phyloP scores from a whole-genome alignment of 2,888 invertebrate species.

The Volucella inflata region DNA sequence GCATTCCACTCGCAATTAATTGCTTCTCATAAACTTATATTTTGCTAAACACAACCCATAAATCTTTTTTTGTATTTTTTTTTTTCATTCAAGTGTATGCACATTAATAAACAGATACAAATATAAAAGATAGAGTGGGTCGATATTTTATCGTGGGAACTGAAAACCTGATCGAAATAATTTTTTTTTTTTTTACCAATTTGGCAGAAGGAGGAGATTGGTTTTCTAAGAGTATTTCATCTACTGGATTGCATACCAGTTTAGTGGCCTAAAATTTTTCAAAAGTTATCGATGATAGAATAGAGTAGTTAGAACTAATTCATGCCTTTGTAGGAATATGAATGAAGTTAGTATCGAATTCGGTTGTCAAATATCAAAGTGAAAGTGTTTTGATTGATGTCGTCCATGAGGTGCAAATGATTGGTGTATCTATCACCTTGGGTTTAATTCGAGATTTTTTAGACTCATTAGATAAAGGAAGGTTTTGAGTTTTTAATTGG shows the following conservation, averaged over 20 bases:
- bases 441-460: too few species aligned
- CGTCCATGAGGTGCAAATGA: too few species aligned
- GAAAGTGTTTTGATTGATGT: too few species aligned
- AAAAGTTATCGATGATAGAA: conserved; percentile 19
- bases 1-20: conserved; percentile 53
- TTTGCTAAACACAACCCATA: conserved; percentile 55
- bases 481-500: too few species aligned
- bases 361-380: too few species aligned
- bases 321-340: too few species aligned
- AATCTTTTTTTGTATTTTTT: conserved; percentile 49
- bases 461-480: too few species aligned
- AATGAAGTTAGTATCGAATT: too few species aligned
- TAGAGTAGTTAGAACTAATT: not conserved
- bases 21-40: conserved; percentile 70
- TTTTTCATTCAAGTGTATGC: conserved; percentile 15
- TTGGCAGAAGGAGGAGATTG: not conserved
- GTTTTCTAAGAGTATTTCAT: not conserved
- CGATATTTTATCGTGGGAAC: conserved; percentile 64
- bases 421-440: too few species aligned
- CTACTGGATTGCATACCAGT: conserved; percentile 31
- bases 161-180: conserved; percentile 63
- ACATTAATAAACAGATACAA: conserved; percentile 58
- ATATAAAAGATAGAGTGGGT: conserved; percentile 31
- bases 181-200: not conserved
- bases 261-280: conserved; percentile 38